A percentile compares a stretch with the other conserved stretches of the same genome.
These are phyloP conservation scores for Colinus virginianus DNA, from an alignment of 2,113 vertebrate genomes.

Conservation along the genomic window DNA sequence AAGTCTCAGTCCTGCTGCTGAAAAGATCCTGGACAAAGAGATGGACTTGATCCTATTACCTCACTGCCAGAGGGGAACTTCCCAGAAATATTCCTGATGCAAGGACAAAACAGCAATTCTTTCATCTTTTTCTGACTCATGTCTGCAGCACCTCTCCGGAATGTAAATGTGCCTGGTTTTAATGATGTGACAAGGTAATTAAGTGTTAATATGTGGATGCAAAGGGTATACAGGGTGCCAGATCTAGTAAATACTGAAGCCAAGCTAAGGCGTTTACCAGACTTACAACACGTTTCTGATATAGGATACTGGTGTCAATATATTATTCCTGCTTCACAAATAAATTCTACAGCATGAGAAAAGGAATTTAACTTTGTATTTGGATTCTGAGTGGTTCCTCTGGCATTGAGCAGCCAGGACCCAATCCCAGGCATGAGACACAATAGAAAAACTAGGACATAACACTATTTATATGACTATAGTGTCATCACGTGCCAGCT, in stretches of 20 bases:
- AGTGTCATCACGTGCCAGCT: conserved; percentile 1
- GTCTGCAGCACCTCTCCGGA: conserved; percentile 29
- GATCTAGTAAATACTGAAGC: conserved; percentile 53
- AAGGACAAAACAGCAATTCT: conserved; percentile 57
- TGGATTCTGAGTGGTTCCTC: conserved; percentile 2
- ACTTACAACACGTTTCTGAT: conserved; percentile 35
- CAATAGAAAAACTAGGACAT: conserved; percentile 26
- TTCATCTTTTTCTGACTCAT: conserved; percentile 69
- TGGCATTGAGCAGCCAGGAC: neutral
- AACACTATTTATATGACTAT: neutral
- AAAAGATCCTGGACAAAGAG: neutral
- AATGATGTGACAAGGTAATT: conserved; percentile 68
- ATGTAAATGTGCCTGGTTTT: conserved; percentile 49
- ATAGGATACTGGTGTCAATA: neutral
- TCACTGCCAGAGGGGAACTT: conserved; percentile 50
- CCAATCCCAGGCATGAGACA: neutral
- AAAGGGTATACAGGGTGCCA: conserved; percentile 11
- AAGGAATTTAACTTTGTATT: conserved; percentile 9
- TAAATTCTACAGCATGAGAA: neutral
- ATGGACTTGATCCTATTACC: conserved; percentile 13
- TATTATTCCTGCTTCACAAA: conserved; percentile 20
- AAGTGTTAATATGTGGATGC: conserved; percentile 67
- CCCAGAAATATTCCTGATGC: conserved; percentile 65
- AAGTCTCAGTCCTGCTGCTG: neutral
- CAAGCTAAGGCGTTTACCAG: conserved; percentile 42